Evolutionary conservation across 1,140 invertebrate species (phyloP).

Genomic region (Idris sp.): DNA sequence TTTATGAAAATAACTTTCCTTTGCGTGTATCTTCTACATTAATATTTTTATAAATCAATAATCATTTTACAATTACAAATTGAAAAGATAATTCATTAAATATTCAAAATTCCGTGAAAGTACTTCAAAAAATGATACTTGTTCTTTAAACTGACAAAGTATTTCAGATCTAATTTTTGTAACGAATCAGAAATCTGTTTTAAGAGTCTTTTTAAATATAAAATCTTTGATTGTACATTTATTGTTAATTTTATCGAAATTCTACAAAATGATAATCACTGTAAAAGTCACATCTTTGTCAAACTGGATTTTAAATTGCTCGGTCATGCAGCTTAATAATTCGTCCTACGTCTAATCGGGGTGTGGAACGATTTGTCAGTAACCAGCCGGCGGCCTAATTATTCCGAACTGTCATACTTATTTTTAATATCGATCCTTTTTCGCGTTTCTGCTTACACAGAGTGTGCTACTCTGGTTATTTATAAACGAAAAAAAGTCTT

Average conservation of each 20-base stretch:
- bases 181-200: no score
- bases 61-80: no score
- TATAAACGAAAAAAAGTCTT: slow-evolving; percentile 41
- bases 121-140: no score
- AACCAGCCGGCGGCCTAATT: slow-evolving; percentile 23
- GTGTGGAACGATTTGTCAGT: neutral
- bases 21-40: neutral
- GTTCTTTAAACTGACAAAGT: no score
- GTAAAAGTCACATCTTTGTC: no score
- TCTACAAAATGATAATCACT: no score
- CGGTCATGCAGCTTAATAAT: neutral
- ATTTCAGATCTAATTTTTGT: no score
- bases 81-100: no score
- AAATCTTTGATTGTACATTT: no score
- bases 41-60: slow-evolving; percentile 27
- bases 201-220: no score
- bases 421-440: slow-evolving; percentile 44
- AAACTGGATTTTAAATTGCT: neutral
- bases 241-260: no score
- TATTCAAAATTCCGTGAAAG: no score
- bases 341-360: slow-evolving; percentile 8
- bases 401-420: slow-evolving; percentile 32
- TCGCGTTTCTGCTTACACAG: slow-evolving; percentile 30
- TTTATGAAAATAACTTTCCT: slow-evolving; percentile 5
- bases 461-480: slow-evolving; percentile 37